A percentile compares a stretch with the other conserved stretches of the same genome.
Evolutionary conservation across 2,797 vertebrate species (phyloP).

Genomic region (Falco columbarius): DNA sequence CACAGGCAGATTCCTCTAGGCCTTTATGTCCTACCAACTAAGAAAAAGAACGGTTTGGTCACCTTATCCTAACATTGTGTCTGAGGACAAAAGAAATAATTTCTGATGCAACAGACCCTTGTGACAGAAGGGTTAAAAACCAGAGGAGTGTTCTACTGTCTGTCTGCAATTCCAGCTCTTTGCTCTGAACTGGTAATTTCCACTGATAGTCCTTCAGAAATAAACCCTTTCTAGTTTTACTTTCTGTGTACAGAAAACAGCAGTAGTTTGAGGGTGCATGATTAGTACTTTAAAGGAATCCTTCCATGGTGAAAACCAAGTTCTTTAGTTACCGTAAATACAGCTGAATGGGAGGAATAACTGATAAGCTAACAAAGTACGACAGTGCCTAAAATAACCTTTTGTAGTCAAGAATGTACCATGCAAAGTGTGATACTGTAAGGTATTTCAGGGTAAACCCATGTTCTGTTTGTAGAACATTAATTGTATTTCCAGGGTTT

Average conservation of each 20-base stretch:
- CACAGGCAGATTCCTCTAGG: not conserved
- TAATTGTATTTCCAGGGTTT: not conserved
- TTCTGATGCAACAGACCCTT: not conserved
- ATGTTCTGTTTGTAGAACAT: not conserved
- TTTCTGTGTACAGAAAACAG: not conserved
- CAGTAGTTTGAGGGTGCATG: not conserved
- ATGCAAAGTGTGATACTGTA: not conserved
- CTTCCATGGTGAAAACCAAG: not conserved
- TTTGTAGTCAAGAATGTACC: not conserved
- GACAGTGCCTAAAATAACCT: not conserved
- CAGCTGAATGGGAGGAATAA: not conserved
- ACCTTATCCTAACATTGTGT: not conserved
- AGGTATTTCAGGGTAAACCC: not conserved
- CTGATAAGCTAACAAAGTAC: not conserved
- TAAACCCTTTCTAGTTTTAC: not conserved
- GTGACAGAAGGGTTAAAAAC: not conserved
- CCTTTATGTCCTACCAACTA: not conserved
- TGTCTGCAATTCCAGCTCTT: not conserved
- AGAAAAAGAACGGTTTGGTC: not conserved
- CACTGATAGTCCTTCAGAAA: not conserved
- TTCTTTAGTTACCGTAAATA: not conserved
- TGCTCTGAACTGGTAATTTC: not conserved
- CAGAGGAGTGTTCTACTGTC: not conserved
- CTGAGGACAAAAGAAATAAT: not conserved
- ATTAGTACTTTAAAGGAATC: not conserved